These are phyloP conservation scores for Colinus virginianus DNA, from an alignment of 2,113 vertebrate species.

Conservation along the genomic window DNA sequence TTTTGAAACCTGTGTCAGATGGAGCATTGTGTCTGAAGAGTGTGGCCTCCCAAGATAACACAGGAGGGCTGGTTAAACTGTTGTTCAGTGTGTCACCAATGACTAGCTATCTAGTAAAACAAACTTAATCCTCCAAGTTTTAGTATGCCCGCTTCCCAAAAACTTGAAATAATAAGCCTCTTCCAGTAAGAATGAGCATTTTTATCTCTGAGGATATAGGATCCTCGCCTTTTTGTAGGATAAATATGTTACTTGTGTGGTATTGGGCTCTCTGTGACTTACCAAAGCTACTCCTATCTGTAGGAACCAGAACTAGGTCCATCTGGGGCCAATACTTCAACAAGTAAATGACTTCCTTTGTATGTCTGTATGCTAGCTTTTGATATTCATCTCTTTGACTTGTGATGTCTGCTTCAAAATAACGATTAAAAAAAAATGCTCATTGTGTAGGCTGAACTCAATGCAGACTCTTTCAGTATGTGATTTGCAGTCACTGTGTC, in stretches of 20 bases:
- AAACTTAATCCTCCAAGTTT: neutral
- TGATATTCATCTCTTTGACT: neutral
- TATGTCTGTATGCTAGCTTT: neutral
- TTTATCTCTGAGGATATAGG: neutral
- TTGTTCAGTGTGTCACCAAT: neutral
- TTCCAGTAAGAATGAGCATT: neutral
- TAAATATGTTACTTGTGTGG: rapidly evolving
- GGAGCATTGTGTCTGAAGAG: neutral
- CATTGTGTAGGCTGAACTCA: neutral
- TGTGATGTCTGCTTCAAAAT: neutral
- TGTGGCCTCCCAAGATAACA: neutral
- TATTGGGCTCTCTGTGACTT: neutral
- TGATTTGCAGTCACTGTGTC: neutral
- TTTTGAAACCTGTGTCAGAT: neutral
- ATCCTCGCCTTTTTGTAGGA: neutral
- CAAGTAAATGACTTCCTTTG: neutral
- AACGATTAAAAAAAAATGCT: neutral
- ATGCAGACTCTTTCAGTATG: neutral
- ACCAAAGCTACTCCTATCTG: neutral
- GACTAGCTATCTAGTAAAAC: neutral
- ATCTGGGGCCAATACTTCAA: neutral
- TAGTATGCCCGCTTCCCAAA: neutral
- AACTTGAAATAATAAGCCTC: neutral
- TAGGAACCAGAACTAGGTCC: neutral
- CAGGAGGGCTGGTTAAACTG: neutral